phyloP scores from a whole-genome alignment of 2,797 vertebrate species.

The Gymnoscopelus microlampas region DNA sequence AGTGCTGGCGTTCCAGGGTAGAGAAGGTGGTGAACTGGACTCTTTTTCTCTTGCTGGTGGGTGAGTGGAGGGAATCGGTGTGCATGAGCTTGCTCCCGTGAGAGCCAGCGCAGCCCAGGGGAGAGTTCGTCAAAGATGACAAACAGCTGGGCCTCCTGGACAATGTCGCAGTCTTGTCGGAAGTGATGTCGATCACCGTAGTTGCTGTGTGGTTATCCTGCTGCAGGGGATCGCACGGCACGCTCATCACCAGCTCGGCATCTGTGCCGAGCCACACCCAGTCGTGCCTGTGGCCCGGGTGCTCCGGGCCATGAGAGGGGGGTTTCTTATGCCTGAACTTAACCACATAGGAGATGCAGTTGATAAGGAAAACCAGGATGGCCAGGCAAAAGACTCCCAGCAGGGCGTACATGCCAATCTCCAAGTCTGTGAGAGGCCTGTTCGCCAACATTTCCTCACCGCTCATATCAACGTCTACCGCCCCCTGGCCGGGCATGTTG shows the following conservation, averaged over 20 bases:
- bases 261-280: conserved; percentile 93
- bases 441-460: conserved; percentile 73
- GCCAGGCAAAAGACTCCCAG: conserved; percentile 94
- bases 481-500: conserved; percentile 71
- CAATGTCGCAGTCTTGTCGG: conserved; percentile 85
- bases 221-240: conserved; percentile 81
- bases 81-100: conserved; percentile 70
- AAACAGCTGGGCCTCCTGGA: conserved; percentile 77
- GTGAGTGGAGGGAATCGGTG: conserved; percentile 86
- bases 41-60: conserved; percentile 94
- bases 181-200: conserved; percentile 87
- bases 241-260: conserved; percentile 88
- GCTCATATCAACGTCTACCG: conserved; percentile 59
- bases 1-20: conserved; percentile 80
- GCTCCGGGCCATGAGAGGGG: conserved; percentile 86
- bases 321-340: conserved; percentile 89
- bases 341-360: conserved; percentile 89
- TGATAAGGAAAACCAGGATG: conserved; percentile 93
- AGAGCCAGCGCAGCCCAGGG: conserved; percentile 73
- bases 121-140: conserved; percentile 73
- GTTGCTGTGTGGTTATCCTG: conserved; percentile 82
- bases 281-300: conserved; percentile 89
- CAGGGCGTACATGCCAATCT: conserved; percentile 95
- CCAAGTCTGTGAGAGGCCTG: conserved; percentile 89
- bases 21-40: conserved; percentile 96